These are phyloP conservation scores for Gila robusta DNA, from an alignment of 2,797 vertebrate species.

Conservation along the genomic window DNA sequence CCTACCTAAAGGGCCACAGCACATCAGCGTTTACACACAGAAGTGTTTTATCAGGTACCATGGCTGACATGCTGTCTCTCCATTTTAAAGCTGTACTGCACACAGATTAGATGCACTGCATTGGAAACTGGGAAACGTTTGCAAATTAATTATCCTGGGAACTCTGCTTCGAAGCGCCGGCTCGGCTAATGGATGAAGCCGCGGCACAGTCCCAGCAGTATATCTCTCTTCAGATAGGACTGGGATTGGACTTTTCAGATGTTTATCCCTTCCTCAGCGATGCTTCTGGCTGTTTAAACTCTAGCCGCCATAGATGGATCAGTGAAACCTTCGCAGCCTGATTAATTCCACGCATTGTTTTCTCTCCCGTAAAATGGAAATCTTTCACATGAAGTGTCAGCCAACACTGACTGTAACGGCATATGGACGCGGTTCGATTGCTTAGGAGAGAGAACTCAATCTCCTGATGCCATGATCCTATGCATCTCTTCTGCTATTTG, in stretches of 20 bases:
- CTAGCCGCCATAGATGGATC: conserved; percentile 32
- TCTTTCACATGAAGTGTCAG: conserved; percentile 33
- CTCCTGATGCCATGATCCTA: conserved; percentile 1
- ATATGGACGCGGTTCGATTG: conserved; percentile 1
- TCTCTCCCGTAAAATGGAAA: conserved; percentile 45
- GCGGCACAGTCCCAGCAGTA: conserved; percentile 28
- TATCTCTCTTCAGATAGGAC: conserved; percentile 45
- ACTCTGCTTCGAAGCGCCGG: not conserved
- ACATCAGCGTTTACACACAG: conserved; percentile 10
- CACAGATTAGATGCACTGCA: conserved; percentile 35
- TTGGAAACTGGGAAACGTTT: conserved; percentile 21
- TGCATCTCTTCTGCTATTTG: conserved; percentile 23
- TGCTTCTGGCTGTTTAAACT: conserved; percentile 53
- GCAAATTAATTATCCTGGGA: conserved; percentile 45
- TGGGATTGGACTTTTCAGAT: conserved; percentile 46
- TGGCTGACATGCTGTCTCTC: not conserved
- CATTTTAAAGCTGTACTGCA: conserved; percentile 21
- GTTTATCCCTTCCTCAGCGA: conserved; percentile 47
- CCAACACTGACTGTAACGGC: conserved; percentile 26
- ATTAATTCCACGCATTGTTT: conserved; percentile 54
- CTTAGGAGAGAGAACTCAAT: conserved; percentile 29
- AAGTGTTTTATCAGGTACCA: conserved; percentile 19
- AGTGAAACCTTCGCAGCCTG: conserved; percentile 18
- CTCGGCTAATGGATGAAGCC: conserved; percentile 38
- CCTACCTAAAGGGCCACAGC: not conserved